Percentiles rank a stretch among this genome's conserved stretches.
phyloP scores from a whole-genome alignment of 2,888 invertebrate species.

The Dryadula phaetusa region DNA sequence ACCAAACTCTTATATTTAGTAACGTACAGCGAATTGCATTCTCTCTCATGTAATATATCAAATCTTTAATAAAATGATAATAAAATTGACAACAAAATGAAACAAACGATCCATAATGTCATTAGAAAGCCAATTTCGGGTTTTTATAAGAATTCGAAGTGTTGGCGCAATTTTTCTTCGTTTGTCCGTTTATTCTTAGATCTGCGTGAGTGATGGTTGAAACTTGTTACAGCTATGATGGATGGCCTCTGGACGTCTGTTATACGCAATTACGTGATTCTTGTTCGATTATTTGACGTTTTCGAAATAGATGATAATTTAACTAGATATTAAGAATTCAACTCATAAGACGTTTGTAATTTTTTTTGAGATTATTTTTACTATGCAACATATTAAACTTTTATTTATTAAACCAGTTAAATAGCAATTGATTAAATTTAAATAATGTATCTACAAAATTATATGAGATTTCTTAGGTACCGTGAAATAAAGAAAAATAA shows the following conservation, averaged over 20 bases:
- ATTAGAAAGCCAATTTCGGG: not conserved
- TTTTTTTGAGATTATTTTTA: no score
- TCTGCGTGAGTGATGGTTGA: constrained; percentile 31
- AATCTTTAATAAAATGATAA: not conserved
- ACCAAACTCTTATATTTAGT: no score
- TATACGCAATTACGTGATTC: constrained; percentile 26
- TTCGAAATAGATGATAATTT: not conserved
- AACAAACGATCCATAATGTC: not conserved
- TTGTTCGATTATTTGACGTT: constrained; percentile 20
- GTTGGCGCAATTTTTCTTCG: constrained; percentile 16
- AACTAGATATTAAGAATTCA: constrained; percentile 1
- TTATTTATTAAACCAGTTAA: no score
- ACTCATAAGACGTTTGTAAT: not conserved
- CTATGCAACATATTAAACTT: no score
- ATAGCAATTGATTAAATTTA: no score
- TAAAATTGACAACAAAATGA: not conserved
- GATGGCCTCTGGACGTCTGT: constrained; percentile 26
- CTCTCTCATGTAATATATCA: no score
- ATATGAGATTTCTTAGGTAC: no score
- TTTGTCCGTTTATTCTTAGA: constrained; percentile 21
- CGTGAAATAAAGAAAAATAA: no score
- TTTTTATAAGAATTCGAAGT: constrained; percentile 1
- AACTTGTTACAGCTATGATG: constrained; percentile 34
- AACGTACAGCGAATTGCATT: no score
- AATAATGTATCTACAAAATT: no score